A percentile compares a stretch with the other conserved stretches of the same genome.
Conservation (phyloP, 2,888 invertebrate species). For the Xestia ashworthii region DNA sequence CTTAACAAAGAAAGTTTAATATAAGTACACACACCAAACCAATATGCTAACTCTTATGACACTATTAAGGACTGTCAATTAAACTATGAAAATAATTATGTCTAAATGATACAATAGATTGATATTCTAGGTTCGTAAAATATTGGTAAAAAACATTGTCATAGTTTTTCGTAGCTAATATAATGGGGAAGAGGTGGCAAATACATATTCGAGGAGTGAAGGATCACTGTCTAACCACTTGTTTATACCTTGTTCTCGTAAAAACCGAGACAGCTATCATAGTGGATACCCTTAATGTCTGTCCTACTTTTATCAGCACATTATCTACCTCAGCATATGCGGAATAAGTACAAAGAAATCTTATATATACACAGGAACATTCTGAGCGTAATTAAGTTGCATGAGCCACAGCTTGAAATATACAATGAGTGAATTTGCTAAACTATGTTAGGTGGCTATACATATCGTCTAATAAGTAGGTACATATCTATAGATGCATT, state of each 20-base stretch:
- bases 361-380: not conserved
- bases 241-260: not conserved
- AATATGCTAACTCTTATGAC: not conserved
- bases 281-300: not conserved
- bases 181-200: not conserved
- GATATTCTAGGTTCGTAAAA: not conserved
- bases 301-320: not conserved
- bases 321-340: not conserved
- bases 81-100: not conserved
- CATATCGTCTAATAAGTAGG: conserved; percentile 6
- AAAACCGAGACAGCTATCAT: not conserved
- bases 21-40: conserved; percentile 13
- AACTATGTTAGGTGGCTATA: not conserved
- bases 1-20: not conserved
- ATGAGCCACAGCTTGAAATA: not conserved
- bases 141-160: not conserved
- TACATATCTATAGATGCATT: not conserved
- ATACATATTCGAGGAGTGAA: not conserved
- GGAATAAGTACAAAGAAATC: not conserved
- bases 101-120: not conserved
- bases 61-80: conserved; percentile 6
- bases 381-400: not conserved
- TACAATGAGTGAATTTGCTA: not conserved
- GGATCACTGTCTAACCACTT: no score
- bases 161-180: not conserved